These are phyloP conservation scores for Gymnorhina tibicen DNA, from an alignment of 2,113 vertebrate species.

Conservation along the genomic window DNA sequence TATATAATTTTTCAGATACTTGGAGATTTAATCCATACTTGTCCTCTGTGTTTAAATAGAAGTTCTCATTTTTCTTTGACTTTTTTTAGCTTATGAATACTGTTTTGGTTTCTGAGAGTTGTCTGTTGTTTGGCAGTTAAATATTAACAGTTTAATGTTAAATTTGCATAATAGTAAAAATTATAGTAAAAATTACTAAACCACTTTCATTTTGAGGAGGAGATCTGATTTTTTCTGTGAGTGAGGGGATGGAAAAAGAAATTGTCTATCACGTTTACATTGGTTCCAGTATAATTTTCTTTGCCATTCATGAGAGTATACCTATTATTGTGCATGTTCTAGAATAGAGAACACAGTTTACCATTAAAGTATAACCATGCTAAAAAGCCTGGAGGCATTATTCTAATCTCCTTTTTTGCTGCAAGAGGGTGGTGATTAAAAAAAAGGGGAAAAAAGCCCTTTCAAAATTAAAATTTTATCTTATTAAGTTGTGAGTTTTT, in stretches of 20 bases:
- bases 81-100: not conserved
- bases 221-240: not conserved
- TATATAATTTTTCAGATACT: not conserved
- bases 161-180: not conserved
- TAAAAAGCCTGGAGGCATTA: not conserved
- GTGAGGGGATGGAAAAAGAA: not conserved
- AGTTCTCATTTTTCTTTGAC: not conserved
- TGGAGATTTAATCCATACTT: not conserved
- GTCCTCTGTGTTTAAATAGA: not conserved
- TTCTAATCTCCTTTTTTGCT: not conserved
- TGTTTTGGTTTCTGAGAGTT: not conserved
- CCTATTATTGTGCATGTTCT: not conserved
- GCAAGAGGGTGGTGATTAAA: not conserved
- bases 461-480: not conserved
- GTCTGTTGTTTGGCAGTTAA: constrained; percentile 8
- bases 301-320: not conserved
- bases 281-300: not conserved
- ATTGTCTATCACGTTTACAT: not conserved
- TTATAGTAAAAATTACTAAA: not conserved
- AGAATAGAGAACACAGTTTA: not conserved
- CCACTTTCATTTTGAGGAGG: not conserved
- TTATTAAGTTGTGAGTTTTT: not conserved
- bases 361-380: not conserved
- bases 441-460: not conserved
- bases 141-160: constrained; percentile 23